A percentile compares a stretch with the other conserved stretches of the same genome.
Conservation (phyloP, 2,888 invertebrate genomes). For the Brenthis daphne region DNA sequence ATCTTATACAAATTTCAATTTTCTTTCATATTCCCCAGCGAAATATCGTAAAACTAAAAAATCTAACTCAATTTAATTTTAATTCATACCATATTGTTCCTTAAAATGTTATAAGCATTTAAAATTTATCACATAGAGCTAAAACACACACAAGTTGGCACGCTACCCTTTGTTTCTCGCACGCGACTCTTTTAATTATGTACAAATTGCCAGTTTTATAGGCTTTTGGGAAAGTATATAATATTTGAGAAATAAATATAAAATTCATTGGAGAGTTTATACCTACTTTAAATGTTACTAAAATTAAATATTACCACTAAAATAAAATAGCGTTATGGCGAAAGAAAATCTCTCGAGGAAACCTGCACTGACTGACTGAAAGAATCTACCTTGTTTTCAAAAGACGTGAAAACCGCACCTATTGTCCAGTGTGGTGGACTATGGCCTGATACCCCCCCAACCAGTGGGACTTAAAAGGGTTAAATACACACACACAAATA, state of each 20-base stretch:
- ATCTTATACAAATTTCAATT: too few relatives aligned
- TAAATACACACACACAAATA: too few relatives aligned
- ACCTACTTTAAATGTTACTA: slow-evolving; percentile 4
- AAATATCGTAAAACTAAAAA: too few relatives aligned
- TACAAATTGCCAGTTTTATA: slow-evolving; percentile 27
- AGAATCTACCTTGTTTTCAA: too few relatives aligned
- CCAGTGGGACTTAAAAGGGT: too few relatives aligned
- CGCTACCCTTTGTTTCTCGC: slow-evolving; percentile 44
- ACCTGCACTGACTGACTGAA: not conserved
- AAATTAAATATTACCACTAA: not conserved
- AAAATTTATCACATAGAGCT: slow-evolving; percentile 41
- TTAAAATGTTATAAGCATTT: slow-evolving; percentile 7
- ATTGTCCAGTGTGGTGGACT: too few relatives aligned
- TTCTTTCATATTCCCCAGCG: too few relatives aligned
- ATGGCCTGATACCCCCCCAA: too few relatives aligned
- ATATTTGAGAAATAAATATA: slow-evolving; percentile 19
- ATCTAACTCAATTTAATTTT: slow-evolving; percentile 6
- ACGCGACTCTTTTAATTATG: slow-evolving; percentile 39
- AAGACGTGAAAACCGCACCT: too few relatives aligned
- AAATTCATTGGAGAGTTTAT: not conserved
- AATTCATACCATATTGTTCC: not conserved
- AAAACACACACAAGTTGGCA: slow-evolving; percentile 62
- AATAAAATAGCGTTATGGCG: too few relatives aligned
- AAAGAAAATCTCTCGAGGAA: too few relatives aligned
- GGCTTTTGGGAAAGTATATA: slow-evolving; percentile 18